phyloP scores from a whole-genome alignment of 2,888 invertebrate genomes.

The Busseola fusca region DNA sequence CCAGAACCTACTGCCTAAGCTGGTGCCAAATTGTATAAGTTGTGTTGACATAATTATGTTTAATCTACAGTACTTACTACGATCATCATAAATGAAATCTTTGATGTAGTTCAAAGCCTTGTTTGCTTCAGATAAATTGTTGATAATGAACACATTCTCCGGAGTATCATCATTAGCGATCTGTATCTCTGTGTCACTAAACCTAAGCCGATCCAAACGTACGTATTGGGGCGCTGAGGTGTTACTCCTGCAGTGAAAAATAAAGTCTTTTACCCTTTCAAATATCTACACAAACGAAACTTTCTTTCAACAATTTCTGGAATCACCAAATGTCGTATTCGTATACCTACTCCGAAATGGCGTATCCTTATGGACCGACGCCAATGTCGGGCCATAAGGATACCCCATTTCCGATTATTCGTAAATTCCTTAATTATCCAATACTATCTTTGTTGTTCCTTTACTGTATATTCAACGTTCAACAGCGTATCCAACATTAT shows the following conservation, averaged over 20 bases:
- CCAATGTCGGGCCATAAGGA: neutral
- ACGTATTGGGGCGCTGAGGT: conserved; percentile 64
- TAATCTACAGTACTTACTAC: conserved; percentile 63
- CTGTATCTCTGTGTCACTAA: conserved; percentile 63
- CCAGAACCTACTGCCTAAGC: neutral
- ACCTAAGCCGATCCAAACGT: conserved; percentile 72
- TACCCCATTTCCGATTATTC: neutral
- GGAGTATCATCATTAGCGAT: conserved; percentile 67
- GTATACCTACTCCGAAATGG: too few species aligned
- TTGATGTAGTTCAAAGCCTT: conserved; percentile 78
- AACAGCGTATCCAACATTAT: neutral
- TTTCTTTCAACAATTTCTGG: neutral
- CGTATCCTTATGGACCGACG: neutral
- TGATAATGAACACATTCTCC: conserved; percentile 90
- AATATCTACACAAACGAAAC: neutral
- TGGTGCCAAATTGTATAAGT: too few species aligned
- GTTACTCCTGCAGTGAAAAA: conserved; percentile 63
- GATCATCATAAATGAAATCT: conserved; percentile 55
- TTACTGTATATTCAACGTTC: neutral
- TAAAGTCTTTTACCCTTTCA: neutral
- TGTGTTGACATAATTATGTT: neutral
- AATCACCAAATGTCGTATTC: neutral
- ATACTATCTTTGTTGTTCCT: neutral
- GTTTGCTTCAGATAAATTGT: conserved; percentile 88
- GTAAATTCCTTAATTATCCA: neutral